Evolutionary conservation across 2,888 invertebrate genomes (phyloP), one percentile per base, ranked within the genome.

Genomic region (Orthosia gothica): DNA sequence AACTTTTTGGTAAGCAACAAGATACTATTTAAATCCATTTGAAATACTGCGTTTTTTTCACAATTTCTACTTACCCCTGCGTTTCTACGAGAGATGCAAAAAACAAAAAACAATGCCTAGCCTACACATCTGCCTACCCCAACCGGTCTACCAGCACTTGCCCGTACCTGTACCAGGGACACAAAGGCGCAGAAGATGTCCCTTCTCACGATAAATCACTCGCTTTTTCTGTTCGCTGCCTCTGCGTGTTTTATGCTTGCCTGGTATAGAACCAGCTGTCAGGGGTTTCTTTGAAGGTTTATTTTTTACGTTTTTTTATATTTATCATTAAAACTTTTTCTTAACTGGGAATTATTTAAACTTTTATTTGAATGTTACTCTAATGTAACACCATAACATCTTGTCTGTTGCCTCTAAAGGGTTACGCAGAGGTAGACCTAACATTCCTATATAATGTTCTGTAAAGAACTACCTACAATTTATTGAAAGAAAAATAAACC

Each of bases 181-280:
- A 92, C 90, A 93, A 91, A 89, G 89, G 89, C 87, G 87, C 88
- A 89, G 91, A 92, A 93, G 94, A 92, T 94, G 94, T 93, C 93
- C 88, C 92, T 93, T 95, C 95, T 92, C 95, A 95, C 95, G 92
- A 94, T 95, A 95, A 95, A 95, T 95, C 95, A 95, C 92, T 91
- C 70, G 76, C 88, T 92, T 93, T 93, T 93, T 92, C 92, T 92
- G 89, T 91, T 91, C 89, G 87, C 86, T 81, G 91, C 90, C 93
- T 92, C 91, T 90, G 90, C 90, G 91, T 92, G 92, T 93, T 94
- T 94, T 94, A 94, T 94, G 92, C 90, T 86, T 82, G 89, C 91
- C 90, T 90, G 89, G 92, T 93, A 90, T 79, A 76, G 70, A 81
- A 83, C 84, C 83, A 87, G 79, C 83, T 90, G 91, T 89, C 89